phyloP scores from a whole-genome alignment of 2,797 vertebrate species.

The Numenius phaeopus region DNA sequence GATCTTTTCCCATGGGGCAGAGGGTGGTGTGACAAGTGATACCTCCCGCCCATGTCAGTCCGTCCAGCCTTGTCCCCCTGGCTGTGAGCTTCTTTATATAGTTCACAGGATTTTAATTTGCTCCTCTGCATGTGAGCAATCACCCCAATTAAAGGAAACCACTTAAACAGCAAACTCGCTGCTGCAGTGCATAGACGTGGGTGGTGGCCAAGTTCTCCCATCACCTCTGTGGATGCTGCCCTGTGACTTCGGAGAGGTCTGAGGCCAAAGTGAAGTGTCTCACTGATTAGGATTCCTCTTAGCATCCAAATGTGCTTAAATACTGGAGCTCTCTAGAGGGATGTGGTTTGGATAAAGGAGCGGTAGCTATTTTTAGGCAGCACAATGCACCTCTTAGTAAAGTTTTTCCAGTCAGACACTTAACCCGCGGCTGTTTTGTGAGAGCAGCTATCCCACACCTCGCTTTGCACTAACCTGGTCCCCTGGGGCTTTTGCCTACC shows the following conservation, averaged over 20 bases:
- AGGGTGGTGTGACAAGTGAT: background rate
- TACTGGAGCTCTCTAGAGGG: slow-evolving; percentile 17
- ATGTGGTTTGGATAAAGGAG: slow-evolving; percentile 60
- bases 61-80: background rate
- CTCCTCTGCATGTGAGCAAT: background rate
- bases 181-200: background rate
- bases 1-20: background rate
- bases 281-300: slow-evolving; percentile 48
- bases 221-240: background rate
- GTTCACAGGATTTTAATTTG: background rate
- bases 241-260: background rate
- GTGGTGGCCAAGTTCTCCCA: background rate
- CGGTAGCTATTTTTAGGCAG: slow-evolving; percentile 64
- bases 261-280: background rate
- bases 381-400: slow-evolving; percentile 57
- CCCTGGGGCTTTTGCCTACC: background rate
- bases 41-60: background rate
- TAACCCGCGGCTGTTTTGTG: background rate
- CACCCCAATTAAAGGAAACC: background rate
- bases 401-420: slow-evolving; percentile 60
- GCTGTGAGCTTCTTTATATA: background rate
- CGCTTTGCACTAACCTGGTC: background rate
- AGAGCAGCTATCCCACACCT: background rate
- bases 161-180: background rate
- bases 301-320: slow-evolving; percentile 30